Evolutionary conservation across 2,113 vertebrate genomes (phyloP).

Genomic region (Proteles cristata): DNA sequence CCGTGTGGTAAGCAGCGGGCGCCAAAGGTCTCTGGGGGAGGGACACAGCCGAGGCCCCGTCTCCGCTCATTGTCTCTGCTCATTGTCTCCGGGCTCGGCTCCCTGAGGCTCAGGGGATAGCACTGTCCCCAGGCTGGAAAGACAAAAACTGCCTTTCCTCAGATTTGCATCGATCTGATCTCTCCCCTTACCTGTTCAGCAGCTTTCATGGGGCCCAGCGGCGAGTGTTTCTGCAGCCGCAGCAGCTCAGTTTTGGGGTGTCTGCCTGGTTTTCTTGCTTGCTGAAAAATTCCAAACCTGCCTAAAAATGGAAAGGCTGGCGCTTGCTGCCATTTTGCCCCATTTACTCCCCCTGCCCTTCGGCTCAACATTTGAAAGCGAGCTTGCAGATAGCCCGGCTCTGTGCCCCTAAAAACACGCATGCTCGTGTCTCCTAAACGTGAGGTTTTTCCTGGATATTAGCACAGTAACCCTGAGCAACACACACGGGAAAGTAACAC

Average conservation of each 20-base stretch:
- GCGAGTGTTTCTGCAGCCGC: not conserved
- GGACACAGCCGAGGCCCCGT: not conserved
- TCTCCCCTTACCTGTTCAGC: not conserved
- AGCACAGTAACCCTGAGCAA: not conserved
- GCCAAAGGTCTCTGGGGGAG: rapidly evolving
- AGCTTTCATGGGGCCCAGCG: not conserved
- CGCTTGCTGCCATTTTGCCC: not conserved
- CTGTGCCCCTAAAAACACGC: not conserved
- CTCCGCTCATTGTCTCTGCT: not conserved
- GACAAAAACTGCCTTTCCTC: not conserved
- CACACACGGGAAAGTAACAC: not conserved
- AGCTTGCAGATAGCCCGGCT: too few species aligned
- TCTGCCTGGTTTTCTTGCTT: not conserved
- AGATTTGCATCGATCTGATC: not conserved
- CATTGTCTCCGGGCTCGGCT: not conserved
- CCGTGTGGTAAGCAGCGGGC: rapidly evolving
- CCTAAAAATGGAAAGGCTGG: not conserved
- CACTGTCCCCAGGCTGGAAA: not conserved
- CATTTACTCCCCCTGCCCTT: not conserved
- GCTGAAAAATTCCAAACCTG: not conserved
- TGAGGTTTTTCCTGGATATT: not conserved
- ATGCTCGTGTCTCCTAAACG: not conserved
- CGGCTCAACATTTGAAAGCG: not conserved
- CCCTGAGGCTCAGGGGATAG: not conserved
- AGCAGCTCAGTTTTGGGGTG: not conserved